A percentile compares a stretch with the other conserved stretches of the same genome.
phyloP scores from a whole-genome alignment of 2,797 vertebrate species.

The Pteronotus mesoamericanus region DNA sequence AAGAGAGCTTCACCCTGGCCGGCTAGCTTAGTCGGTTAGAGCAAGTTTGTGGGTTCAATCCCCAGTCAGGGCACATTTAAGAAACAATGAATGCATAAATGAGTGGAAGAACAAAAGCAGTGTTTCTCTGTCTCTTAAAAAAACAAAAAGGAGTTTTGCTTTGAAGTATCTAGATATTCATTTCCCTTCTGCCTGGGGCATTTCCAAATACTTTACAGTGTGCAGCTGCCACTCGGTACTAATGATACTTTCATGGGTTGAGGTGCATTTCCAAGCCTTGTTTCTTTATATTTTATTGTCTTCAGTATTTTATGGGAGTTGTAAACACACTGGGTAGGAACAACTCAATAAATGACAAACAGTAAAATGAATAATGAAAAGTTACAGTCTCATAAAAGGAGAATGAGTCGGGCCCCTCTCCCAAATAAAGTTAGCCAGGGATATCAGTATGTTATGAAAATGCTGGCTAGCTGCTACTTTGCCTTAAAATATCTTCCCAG shows the following conservation, averaged over 20 bases:
- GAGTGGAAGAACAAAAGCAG: neutral
- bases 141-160: neutral
- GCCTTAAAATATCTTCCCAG: slow-evolving; percentile 46
- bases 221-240: slow-evolving; percentile 31
- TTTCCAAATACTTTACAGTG: slow-evolving; percentile 50
- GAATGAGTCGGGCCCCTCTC: slow-evolving; percentile 33
- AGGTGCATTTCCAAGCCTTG: slow-evolving; percentile 49
- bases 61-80: neutral
- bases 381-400: slow-evolving; percentile 69
- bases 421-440: slow-evolving; percentile 29
- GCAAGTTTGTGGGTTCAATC: neutral
- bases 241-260: slow-evolving; percentile 30
- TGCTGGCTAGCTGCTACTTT: slow-evolving; percentile 23
- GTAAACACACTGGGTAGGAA: slow-evolving; percentile 69
- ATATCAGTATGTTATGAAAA: slow-evolving; percentile 47
- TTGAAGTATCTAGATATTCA: neutral
- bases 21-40: neutral
- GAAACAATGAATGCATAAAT: neutral
- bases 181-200: slow-evolving; percentile 8
- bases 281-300: slow-evolving; percentile 70
- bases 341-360: slow-evolving; percentile 72
- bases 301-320: slow-evolving; percentile 71
- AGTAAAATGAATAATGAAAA: slow-evolving; percentile 75
- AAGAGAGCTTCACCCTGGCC: neutral
- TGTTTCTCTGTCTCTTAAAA: neutral